Percentiles rank a stretch among this genome's conserved stretches.
Conservation (phyloP, 2,797 vertebrate genomes). For the Hoplostethus mediterraneus region DNA sequence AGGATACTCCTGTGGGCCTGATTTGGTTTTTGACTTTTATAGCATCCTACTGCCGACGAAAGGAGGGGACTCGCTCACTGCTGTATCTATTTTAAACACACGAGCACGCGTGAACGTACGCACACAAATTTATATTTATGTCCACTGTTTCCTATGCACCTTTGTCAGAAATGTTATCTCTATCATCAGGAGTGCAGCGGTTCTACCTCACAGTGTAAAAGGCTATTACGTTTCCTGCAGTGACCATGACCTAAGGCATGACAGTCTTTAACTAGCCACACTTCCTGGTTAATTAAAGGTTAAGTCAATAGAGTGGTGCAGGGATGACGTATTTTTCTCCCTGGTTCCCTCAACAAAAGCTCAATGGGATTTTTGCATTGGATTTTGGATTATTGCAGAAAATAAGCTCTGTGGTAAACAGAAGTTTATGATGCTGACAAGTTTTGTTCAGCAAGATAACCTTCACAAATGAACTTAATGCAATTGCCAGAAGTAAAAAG, state of each 20-base stretch:
- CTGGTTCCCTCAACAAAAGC: too few species aligned
- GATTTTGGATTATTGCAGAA: too few species aligned
- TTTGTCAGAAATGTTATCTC: constrained; percentile 68
- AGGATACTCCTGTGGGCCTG: constrained; percentile 71
- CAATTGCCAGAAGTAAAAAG: too few species aligned
- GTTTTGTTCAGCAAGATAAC: too few species aligned
- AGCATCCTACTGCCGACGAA: constrained; percentile 69
- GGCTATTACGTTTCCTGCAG: constrained; percentile 49
- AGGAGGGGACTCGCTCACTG: constrained; percentile 46
- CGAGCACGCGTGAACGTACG: constrained; percentile 2
- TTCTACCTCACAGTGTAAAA: constrained; percentile 42
- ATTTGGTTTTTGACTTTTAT: constrained; percentile 75
- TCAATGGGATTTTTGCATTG: too few species aligned
- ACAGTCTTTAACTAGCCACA: constrained; percentile 59
- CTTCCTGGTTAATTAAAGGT: constrained; percentile 73
- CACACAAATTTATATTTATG: constrained; percentile 45
- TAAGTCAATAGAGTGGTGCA: constrained; percentile 59
- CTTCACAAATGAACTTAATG: too few species aligned
- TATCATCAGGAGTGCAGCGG: constrained; percentile 52
- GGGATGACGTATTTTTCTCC: too few species aligned
- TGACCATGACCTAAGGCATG: constrained; percentile 63
- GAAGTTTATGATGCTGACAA: too few species aligned
- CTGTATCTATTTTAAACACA: constrained; percentile 39
- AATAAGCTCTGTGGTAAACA: too few species aligned
- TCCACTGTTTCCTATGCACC: constrained; percentile 46